A percentile compares a stretch with the other conserved stretches of the same genome.
These are phyloP conservation scores for Glossophaga mutica DNA, from an alignment of 2,797 vertebrate genomes.

Conservation along the genomic window DNA sequence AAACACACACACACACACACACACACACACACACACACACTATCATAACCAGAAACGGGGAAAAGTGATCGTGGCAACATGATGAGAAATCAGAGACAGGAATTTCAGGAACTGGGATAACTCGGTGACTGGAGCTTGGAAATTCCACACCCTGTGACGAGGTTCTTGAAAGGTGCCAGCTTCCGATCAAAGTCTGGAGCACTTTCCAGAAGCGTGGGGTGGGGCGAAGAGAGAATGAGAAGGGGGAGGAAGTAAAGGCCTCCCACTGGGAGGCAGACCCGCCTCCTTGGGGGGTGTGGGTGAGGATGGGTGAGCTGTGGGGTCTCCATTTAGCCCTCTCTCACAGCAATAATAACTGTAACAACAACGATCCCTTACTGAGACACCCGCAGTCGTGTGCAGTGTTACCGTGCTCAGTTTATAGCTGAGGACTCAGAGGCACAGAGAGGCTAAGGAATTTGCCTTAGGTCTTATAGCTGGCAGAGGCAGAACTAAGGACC, in stretches of 20 bases:
- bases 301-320: not conserved
- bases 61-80: constrained; percentile 41
- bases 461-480: not conserved
- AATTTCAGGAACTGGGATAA: constrained; percentile 71
- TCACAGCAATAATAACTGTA: not conserved
- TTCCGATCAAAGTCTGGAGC: constrained; percentile 45
- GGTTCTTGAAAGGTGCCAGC: not conserved
- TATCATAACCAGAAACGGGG: constrained; percentile 54
- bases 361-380: not conserved
- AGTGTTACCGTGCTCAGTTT: not conserved
- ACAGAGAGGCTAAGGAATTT: not conserved
- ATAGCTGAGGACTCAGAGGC: not conserved
- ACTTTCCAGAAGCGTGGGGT: constrained; percentile 64
- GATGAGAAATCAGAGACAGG: constrained; percentile 57
- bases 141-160: constrained; percentile 61
- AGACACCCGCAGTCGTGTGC: not conserved
- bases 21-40: not conserved
- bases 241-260: not conserved
- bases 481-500: not conserved
- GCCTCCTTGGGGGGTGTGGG: not conserved
- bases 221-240: not conserved
- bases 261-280: not conserved
- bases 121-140: constrained; percentile 61
- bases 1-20: constrained; percentile 24
- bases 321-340: not conserved